Base-by-base conservation (phyloP, 2,888 invertebrate genomes). In the Tipula helvola region DNA sequence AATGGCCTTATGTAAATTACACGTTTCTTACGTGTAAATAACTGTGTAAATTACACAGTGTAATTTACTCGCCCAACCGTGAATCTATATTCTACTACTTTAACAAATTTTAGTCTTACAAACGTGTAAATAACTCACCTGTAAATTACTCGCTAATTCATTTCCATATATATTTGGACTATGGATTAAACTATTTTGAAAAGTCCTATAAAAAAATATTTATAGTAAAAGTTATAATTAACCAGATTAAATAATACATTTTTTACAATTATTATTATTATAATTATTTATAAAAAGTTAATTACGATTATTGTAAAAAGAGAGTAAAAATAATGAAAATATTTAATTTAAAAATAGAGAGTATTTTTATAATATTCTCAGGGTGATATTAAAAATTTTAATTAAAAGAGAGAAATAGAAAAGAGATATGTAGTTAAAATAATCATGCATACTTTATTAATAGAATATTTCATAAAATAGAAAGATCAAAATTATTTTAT, bases 161-260 rank as follows among this genome's bases (percentile, higher is more conserved):
- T 87, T 89, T 87, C 89, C 89, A 87, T 89, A 89, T 52, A 89
- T 88, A 36, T 89, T 89, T 86, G 90, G 90, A 87, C 88, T 89
- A 39, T 89, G 89, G 87, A 89, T 89, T 41, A 89, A 89, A 87
- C 89, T 86, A 36, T 47, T 86, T 39, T 86, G 86, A 36, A 86
- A 36, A 52, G 36, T 52, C 86, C 86, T 86, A 86, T 71, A 71
- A 71, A 71, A 71, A 71, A 71, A 28, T 28, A 10, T 71, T 71
- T 71, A 71, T 71, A 8, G 28, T 10, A 71, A 71, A 18, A 71
- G 7, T 71, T 71, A 71, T 71, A 71, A 10, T 71, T 10, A 71
- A 71, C 18, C 52, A 71, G 28, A 10, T 71, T 71, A 8, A 71
- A 71, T 28, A 71, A 71, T 71, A 8, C 28, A 28, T 28, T 28